Conservation (phyloP, 2,113 vertebrate genomes). For the Papio anubis region DNA sequence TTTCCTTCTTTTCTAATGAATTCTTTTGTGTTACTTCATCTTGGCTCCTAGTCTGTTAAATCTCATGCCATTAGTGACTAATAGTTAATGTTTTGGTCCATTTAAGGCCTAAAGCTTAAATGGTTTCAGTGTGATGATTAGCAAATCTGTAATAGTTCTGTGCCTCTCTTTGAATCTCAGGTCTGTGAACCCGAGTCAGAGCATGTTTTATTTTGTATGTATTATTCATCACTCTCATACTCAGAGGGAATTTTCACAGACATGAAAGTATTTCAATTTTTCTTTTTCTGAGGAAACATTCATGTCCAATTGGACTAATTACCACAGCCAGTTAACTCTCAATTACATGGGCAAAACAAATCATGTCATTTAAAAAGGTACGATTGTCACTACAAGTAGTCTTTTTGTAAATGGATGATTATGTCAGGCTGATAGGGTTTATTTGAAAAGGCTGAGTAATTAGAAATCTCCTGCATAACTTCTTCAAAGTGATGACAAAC, state of each 20-base stretch:
- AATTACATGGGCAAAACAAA: slow-evolving; percentile 65
- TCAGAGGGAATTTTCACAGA: slow-evolving; percentile 50
- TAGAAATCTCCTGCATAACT: not conserved
- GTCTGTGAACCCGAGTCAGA: slow-evolving; percentile 42
- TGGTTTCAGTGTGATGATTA: slow-evolving; percentile 49
- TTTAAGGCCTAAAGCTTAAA: slow-evolving; percentile 43
- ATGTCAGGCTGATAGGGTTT: not conserved
- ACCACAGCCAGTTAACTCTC: slow-evolving; percentile 65
- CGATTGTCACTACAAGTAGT: not conserved
- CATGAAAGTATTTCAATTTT: slow-evolving; percentile 62
- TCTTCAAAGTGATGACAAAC: not conserved
- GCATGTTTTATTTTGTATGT: slow-evolving; percentile 55
- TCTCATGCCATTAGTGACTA: slow-evolving; percentile 55
- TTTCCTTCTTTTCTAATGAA: slow-evolving; percentile 14
- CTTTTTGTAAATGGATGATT: not conserved
- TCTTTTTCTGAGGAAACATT: slow-evolving; percentile 58
- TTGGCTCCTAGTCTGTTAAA: slow-evolving; percentile 46
- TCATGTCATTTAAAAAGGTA: slow-evolving; percentile 44
- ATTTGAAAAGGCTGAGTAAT: not conserved
- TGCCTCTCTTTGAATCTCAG: slow-evolving; percentile 11
- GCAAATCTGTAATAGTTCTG: not conserved
- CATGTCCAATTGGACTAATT: slow-evolving; percentile 62
- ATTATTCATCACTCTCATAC: slow-evolving; percentile 68
- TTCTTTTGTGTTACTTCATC: slow-evolving; percentile 21
- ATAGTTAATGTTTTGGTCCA: slow-evolving; percentile 63